Evolutionary conservation across 2,888 invertebrate genomes (phyloP), one percentile per base, ranked within the genome.

Genomic region (Amblyjoppa fuscipennis): DNA sequence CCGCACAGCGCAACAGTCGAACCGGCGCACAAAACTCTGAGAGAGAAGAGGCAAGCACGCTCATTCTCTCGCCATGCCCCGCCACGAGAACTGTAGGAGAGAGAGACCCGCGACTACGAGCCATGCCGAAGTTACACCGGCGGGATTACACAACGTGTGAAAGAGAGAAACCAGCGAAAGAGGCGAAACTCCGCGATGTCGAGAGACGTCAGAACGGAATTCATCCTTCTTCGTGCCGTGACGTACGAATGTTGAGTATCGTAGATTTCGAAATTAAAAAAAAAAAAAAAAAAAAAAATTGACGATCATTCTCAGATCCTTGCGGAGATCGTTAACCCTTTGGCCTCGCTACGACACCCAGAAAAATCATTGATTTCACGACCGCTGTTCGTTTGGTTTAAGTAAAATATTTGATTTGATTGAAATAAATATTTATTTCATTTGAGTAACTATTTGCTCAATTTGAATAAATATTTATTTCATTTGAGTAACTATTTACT

Each of bases 91-190:
- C 75, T n/a, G 13, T 20, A 64, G 53, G 20, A 11, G 69, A 49
- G 45, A 75, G 45, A 75, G 28, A 28, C 11, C 51, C 20, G 28
- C 61, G 61, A 74, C 73, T 59, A 13, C 41, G 25, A 51, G 51
- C 70, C 49, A 73, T 70, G 49, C 53, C 49, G 20, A 71, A 59
- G 75, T 81, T 82, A 79, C 81, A 82, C 75, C 53, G 64, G 20
- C 2, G 38, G 56, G 13, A 25, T 85, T 85, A 41, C 74, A 70
- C 81, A 85, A 85, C 81, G 79, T 71, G 78, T 66, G 38, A 81
- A 70, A 75, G 81, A 78, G 81, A 78, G 73, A 81, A 75, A 59
- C 74, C 53, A 75, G 78, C 71, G 75, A 85, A 75, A 69, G 81
- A 70, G 56, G 73, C 82, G 59, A 79, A 75, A 85, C 81, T 79